Evolutionary conservation across 2,797 vertebrate species (phyloP), one percentile per base, ranked within the genome.

Genomic region (Centropyge bicolor): DNA sequence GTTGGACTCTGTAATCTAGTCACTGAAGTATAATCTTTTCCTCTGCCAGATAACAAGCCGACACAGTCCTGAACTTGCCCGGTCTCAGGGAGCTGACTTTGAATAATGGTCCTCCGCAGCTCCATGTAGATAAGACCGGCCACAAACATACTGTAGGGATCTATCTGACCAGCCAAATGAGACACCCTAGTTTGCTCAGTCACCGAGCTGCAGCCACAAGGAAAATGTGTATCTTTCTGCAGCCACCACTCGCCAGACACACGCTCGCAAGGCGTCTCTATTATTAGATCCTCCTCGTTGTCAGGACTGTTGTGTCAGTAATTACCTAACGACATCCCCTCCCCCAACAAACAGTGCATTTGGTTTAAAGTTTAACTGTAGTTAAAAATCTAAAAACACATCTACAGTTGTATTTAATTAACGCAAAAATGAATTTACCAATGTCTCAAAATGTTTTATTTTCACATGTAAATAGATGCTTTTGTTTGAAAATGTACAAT

Each of bases 151-250:
- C 81, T 79, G 88, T 61, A 73, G 49, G 84, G 80, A 88, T 90
- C 86, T 82, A 81, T 92, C 78, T 87, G 88, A 88, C 48, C 78
- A 69, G 78, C 81, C 89, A 89, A 75, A 91, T 73, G 88, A 92
- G 70, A 87, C 80, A 48, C 27, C 63, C 60, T 57, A 73, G 76
- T 91, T 93, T 91, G 78, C 88, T 83, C 64, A 75, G 82, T 70
- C 66, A 65, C 83, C 88, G 89, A 85, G 76, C 85, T 82, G 84
- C 61, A 86, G 77, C 82, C 84, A 70, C 55, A 75, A 84, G 71
- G 70, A 87, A 87, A 89, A 85, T 86, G 70, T 86, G 45, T 81
- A 61, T 85, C 31, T 85, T 75, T 67, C 63, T 75, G 48, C 57
- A 51, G 86, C 60, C 17, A 55, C 51, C 10, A 16, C 60, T 63